Base-by-base conservation (phyloP, 2,113 vertebrate species). In the Istiophorus platypterus region DNA sequence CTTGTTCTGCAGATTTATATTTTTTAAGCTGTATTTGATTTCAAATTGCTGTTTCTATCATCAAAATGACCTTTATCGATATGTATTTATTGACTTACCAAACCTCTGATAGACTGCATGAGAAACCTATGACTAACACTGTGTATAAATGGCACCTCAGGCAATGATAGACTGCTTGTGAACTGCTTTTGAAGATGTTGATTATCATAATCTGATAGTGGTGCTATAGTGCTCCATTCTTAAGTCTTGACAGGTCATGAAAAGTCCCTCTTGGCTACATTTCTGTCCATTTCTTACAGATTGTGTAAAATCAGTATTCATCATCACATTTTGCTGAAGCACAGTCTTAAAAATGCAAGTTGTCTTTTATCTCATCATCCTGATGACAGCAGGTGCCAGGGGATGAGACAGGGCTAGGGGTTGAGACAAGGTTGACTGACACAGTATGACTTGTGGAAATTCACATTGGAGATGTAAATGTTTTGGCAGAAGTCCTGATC, bases 311-410 rank as follows among this genome's bases (percentile, higher is more conserved):
- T 90, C 76, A 71, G 83, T 81, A 86, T 91, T 93, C 86, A 87
- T 88, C 80, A 75, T 75, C 74, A 67, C 81, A 77, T 84, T 85
- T 82, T 69, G 80, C 75, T 68, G 71, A 87, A 85, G 63, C 76
- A 85, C 74, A 20, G 86, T 87, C 59, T 87, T 88, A 72, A 86
- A 84, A 62, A 89, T 62, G 81, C 39, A 54, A 90, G 64, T 78
- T 87, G 69, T 88, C 86, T 91, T 92, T 92, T 76, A 87, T 92
- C 49, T 82, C 73, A 81, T 88, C 63, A 58, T 84, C 63, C 62
- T 37, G 52, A 75, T 83, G 90, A 88, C 89, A 87, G 82, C 84
- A 89, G 78, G 75, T 70, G 70, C 78, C 54, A 59, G 80, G 63
- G 87, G 62, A 88, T 78, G 82, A 89, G 73, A 76, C 68, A 39